Evolutionary conservation across 2,888 invertebrate species (phyloP), one percentile per base, ranked within the genome.

Genomic region (Cephus pygmeus): DNA sequence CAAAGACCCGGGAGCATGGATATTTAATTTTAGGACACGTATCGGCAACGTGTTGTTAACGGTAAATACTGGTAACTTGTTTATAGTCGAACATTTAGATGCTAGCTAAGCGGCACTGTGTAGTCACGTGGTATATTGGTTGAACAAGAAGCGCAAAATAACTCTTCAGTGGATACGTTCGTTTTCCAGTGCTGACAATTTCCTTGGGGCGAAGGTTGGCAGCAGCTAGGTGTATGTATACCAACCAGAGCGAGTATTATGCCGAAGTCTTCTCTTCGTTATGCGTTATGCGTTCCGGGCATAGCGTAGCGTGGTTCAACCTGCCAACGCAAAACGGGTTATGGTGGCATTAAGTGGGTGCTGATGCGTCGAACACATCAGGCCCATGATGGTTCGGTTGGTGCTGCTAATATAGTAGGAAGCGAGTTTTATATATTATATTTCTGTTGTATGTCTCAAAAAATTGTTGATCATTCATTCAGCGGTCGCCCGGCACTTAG

Each of bases 1-100:
- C 23, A 56, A 23, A 56, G 23, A 56, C 23, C 23, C 1, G 56
- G 9, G 23, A 23, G 56, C 6, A 9, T 31, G 71, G 31, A 33
- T 71, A 71, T 71, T 71, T 71, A 31, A 71, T 71, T 71, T 71
- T 71, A 34, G 71, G 71, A 71, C 71, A 71, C 71, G 71, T 71
- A 71, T 34, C 12, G 71, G 71, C 71, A 71, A 71, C 71, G 71
- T 71, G 71, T 71, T 71, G 71, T 71, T 71, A 71, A 33, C 71
- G 71, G 71, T 71, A 71, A 71, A 71, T 71, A 71, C 71, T 33
- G 71, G 71, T 71, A 71, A 34, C 71, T 31, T 71, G 71, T 71
- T 71, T 30, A 71, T 71, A 71, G 31, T 71, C 33, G 71, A 31
- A 71, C 23, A 31, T 71, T 31, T 71, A 6, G 71, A 71, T 71